phyloP scores from a whole-genome alignment of 2,113 vertebrate species.

The Hippocampus comes region DNA sequence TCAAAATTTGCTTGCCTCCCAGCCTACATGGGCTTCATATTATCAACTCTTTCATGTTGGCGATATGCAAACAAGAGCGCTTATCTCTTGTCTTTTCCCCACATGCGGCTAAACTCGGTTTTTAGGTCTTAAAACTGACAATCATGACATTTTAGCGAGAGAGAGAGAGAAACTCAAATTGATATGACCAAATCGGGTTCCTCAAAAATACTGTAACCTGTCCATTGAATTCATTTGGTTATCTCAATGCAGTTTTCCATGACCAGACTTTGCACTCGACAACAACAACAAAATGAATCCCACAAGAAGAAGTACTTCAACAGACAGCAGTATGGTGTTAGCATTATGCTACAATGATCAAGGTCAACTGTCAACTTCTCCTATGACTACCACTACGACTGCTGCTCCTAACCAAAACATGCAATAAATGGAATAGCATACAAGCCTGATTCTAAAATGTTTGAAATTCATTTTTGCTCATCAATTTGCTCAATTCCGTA shows the following conservation, averaged over 20 bases:
- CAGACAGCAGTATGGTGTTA: no score
- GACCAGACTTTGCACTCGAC: no score
- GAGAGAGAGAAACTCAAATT: background rate
- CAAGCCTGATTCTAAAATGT: background rate
- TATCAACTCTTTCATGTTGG: conserved; percentile 74
- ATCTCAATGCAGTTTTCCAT: background rate
- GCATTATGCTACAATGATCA: no score
- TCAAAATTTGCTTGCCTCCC: conserved; percentile 73
- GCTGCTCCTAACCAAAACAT: background rate
- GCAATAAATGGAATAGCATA: background rate
- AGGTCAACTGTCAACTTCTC: no score
- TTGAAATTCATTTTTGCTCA: background rate
- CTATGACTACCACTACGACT: no score
- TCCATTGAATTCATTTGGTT: background rate
- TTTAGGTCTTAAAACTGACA: background rate
- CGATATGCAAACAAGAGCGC: conserved; percentile 69
- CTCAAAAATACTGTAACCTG: background rate
- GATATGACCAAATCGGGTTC: background rate
- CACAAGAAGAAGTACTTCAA: no score
- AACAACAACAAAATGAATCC: no score
- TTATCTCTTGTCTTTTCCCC: conserved; percentile 5
- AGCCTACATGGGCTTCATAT: conserved; percentile 62
- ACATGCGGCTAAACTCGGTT: background rate
- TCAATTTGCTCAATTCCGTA: background rate
- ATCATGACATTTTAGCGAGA: no score